Base-by-base conservation (phyloP, 2,113 vertebrate genomes). In the Anguilla rostrata region DNA sequence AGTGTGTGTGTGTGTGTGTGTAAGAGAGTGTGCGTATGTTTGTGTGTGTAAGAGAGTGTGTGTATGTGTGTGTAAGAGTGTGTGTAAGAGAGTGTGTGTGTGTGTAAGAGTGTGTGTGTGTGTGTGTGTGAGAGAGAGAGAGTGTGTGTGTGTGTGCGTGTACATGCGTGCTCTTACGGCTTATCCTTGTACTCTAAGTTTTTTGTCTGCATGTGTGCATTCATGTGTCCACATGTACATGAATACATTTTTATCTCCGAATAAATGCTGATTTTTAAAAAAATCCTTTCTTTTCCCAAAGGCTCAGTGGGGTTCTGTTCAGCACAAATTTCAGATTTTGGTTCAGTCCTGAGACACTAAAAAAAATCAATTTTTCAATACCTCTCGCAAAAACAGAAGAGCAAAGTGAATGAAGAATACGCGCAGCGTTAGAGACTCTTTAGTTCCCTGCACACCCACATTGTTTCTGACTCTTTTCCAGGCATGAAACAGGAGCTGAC, bases 401-500 rank as follows among this genome's bases (percentile, higher is more conserved):
- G 71, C 26, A 75, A 75, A 34, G 12, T 34, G 11, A 75, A 75
- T 34, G 16, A 11, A 34, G 71, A 29, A 34, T 75, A 2, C 2
- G n/a, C 2, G 26, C 26, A 12, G 9, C 9, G 34, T 75, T 22
- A 75, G 71, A 34, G 71, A 75, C 22, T 75, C n/a, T 75, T 75
- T 3, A 29, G 20, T 75, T n/a, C 29, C 8, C n/a, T 2, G 85
- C 92, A 86, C 89, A 81, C 85, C 57, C 86, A 53, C 84, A 89
- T 86, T 60, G 83, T 89, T 86, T 86, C 20, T 14, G 83, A 86
- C 87, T n/a, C 88, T 84, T 26, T 40, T 83, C 90, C 39, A 1
- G 39, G n/a, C 39, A 88, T 41, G 91, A 88, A 91, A 91, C 89
- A 85, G 90, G 82, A 56, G 75, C 90, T 95, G 94, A 95, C 94